phyloP scores from a whole-genome alignment of 1,140 invertebrate species.

The Anastrepha obliqua region DNA sequence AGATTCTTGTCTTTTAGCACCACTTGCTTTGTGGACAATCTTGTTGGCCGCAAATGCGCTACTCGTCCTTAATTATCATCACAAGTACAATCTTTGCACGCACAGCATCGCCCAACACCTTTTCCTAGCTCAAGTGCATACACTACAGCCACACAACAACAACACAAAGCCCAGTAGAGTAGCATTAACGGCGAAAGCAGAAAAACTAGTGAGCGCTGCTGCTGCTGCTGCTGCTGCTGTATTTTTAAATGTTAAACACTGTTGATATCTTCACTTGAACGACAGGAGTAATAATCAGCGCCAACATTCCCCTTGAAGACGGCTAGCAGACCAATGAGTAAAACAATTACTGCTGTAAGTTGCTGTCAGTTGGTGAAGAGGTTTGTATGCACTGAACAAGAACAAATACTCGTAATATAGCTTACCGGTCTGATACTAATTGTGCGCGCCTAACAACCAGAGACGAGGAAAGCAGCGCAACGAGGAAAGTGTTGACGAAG shows the following conservation, averaged over 20 bases:
- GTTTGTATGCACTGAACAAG: not conserved
- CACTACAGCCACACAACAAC: too few relatives aligned
- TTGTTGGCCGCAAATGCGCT: conserved; percentile 22
- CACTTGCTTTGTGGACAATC: not conserved
- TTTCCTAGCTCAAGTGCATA: too few relatives aligned
- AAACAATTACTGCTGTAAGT: not conserved
- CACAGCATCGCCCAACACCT: not conserved
- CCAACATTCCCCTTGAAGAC: not conserved
- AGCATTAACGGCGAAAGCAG: not conserved
- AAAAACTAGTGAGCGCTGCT: not conserved
- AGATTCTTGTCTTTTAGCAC: conserved; percentile 6
- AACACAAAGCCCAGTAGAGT: too few relatives aligned
- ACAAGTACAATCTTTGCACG: not conserved
- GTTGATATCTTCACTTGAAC: conserved; percentile 1
- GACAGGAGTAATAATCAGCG: not conserved
- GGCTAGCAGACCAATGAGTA: not conserved
- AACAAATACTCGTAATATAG: not conserved
- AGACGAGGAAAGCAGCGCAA: not conserved
- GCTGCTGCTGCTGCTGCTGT: not conserved
- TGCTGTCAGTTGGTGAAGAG: not conserved
- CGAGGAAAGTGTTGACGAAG: not conserved
- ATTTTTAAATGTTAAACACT: not conserved
- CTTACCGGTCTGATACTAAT: not conserved
- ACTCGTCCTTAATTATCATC: conserved; percentile 26
- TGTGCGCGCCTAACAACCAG: not conserved